Base-by-base conservation (phyloP, 2,888 invertebrate species). In the Atethmia centrago region DNA sequence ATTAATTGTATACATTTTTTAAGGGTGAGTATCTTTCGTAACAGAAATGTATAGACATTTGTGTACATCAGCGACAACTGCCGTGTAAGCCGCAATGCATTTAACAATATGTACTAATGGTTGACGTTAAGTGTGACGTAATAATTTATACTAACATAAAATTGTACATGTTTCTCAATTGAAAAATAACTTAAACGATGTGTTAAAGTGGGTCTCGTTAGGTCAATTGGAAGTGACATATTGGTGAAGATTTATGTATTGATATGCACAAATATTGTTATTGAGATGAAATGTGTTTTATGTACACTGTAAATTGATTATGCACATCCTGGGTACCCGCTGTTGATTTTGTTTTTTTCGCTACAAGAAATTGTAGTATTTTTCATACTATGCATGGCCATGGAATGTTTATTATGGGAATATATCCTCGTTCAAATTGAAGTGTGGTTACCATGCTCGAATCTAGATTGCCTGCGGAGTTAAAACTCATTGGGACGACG, bases 61-160 rank as follows among this genome's bases (percentile, higher is more conserved):
- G 87, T 80, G 77, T 91, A 71, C 79, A 84, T 81, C 86, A 83
- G 68, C 69, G 64, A 51, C 58, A 78, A 78, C 95, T 95, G 94
- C 95, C 95, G 94, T 88, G 91, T 95, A 95, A 90, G 89, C 94
- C 94, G 91, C 95, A 95, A 95, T 93, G 95, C 91, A 88, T 89
- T 87, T 93, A 93, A 95, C 93, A 93, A 94, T 93, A 93, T 94
- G 93, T 93, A 93, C 93, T 94, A 94, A 94, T 93, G 91, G 93
- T 93, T 94, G 93, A 94, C 93, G 86, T 84, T 90, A 91, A 92
- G 86, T 86, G 79, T 85, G 76, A 85, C 78, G 70, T 80, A 77
- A 82, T 88, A 84, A 80, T 80, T 74, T 62, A 78, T 51, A 74
- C 81, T 58, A 80, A 81, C 78, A 74, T 81, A 79, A 84, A 77